Conservation (phyloP, 2,113 vertebrate species). For the Tor tambroides region DNA sequence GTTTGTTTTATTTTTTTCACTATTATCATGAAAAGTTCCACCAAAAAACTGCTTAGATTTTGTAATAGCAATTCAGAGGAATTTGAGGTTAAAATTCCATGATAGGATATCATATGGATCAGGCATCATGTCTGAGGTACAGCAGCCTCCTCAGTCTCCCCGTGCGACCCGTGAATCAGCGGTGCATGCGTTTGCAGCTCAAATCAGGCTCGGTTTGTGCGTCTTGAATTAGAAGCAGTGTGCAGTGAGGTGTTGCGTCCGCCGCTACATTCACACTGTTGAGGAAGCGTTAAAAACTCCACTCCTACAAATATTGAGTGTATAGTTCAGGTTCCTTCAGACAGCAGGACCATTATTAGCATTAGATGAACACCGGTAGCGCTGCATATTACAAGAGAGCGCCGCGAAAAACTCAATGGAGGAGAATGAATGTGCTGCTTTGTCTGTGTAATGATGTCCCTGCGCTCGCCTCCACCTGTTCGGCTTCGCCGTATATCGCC, state of each 20-base stretch:
- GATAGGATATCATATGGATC: background rate
- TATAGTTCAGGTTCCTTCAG: constrained; percentile 14
- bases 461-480: constrained; percentile 14
- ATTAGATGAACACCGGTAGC: constrained; percentile 1
- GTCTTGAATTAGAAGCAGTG: constrained; percentile 27
- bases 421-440: constrained; percentile 33
- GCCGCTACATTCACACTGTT: constrained; percentile 18
- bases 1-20: no score
- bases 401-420: background rate
- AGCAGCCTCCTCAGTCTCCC: background rate
- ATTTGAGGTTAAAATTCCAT: background rate
- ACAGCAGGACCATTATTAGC: constrained; percentile 28
- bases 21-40: background rate
- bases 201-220: background rate
- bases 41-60: background rate
- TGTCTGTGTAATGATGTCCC: constrained; percentile 51
- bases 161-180: background rate
- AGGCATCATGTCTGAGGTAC: background rate
- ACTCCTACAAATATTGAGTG: background rate
- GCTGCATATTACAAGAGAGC: constrained; percentile 26
- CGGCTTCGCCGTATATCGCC: background rate
- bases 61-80: background rate
- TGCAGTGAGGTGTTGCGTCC: constrained; percentile 40
- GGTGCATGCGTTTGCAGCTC: background rate
- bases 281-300: background rate